phyloP scores from a whole-genome alignment of 2,888 invertebrate genomes.

The Lamellibrachia columna region DNA sequence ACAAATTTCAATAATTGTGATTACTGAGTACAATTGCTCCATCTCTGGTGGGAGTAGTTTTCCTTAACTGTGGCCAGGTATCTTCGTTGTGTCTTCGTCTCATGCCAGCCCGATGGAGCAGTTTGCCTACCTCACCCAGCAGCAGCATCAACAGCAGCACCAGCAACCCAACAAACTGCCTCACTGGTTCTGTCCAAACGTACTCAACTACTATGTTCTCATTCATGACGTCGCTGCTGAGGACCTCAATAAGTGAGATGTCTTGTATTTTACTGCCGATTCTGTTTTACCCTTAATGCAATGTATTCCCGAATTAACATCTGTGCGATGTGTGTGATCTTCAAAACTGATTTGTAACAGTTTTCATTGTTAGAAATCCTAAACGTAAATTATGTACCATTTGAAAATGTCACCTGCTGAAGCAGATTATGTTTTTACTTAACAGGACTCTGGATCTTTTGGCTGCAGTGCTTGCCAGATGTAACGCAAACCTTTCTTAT shows the following conservation, averaged over 20 bases:
- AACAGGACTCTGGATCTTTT: no score
- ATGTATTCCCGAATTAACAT: background rate
- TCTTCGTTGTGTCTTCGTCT: constrained; percentile 71
- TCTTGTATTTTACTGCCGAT: background rate
- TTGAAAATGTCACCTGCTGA: no score
- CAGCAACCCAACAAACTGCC: constrained; percentile 63
- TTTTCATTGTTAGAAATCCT: background rate
- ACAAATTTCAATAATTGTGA: no score
- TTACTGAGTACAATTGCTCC: background rate
- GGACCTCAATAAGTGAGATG: constrained; percentile 79
- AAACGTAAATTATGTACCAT: background rate
- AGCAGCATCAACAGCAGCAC: constrained; percentile 73
- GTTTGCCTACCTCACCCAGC: constrained; percentile 79
- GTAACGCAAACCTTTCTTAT: no score
- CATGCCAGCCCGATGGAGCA: constrained; percentile 78
- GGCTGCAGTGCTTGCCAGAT: no score
- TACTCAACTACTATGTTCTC: constrained; percentile 84
- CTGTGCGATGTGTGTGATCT: background rate
- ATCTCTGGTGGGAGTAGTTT: background rate
- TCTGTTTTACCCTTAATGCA: no score
- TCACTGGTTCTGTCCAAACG: constrained; percentile 73
- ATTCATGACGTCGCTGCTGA: constrained; percentile 81
- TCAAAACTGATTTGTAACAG: background rate
- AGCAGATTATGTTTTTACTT: no score
- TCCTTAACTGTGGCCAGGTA: constrained; percentile 55